Conservation (phyloP, 2,113 vertebrate species). For the Castor canadensis region DNA sequence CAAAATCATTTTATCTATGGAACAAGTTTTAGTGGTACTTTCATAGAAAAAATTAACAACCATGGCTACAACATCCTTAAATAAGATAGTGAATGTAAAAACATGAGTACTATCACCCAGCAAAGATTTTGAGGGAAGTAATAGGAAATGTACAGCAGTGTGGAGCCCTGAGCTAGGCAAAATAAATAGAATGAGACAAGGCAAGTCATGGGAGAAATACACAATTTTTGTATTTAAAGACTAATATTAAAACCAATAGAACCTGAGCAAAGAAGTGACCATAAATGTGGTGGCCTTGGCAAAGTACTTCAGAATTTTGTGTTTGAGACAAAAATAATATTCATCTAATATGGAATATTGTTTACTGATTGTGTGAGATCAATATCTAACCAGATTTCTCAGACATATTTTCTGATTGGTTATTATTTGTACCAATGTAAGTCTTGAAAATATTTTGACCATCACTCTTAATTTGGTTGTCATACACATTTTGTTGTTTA, state of each 20-base stretch:
- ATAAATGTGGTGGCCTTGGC: not conserved
- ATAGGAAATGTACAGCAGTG: too few species aligned
- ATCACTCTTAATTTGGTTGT: not conserved
- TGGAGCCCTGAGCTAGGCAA: not conserved
- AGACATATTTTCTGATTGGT: not conserved
- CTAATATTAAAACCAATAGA: not conserved
- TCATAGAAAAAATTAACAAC: not conserved
- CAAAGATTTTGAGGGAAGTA: not conserved
- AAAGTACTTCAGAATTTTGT: not conserved
- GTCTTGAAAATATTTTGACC: not conserved
- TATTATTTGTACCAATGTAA: not conserved
- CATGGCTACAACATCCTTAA: not conserved
- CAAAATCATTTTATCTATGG: not conserved
- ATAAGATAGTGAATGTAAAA: not conserved
- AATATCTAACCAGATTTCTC: not conserved
- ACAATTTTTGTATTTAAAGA: not conserved
- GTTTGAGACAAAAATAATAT: not conserved
- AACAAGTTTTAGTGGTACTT: not conserved
- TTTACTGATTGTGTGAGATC: not conserved
- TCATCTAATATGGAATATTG: not conserved
- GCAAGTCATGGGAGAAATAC: not conserved
- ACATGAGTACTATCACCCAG: not conserved
- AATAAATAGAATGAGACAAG: not conserved
- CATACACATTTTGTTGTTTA: not conserved
- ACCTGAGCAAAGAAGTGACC: not conserved